Base-by-base conservation (phyloP, 2,888 invertebrate species). In the Brachylomia viminalis region DNA sequence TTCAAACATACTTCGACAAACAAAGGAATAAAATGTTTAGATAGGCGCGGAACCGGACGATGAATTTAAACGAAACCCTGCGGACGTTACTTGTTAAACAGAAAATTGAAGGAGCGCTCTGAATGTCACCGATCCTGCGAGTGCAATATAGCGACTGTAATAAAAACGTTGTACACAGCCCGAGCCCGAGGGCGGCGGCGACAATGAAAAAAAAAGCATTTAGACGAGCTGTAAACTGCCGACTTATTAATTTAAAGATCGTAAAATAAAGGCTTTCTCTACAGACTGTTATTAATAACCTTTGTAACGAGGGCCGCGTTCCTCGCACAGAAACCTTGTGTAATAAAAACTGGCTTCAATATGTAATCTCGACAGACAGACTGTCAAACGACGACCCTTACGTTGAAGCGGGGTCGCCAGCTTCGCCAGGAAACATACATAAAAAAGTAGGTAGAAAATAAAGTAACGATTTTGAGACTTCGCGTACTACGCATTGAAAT, bases 231-330 rank as follows among this genome's bases (percentile, higher is more conserved):
- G 91, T 90, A 89, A 93, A 92, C 90, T 89, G 89, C 82, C 86
- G 85, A 87, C 90, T 92, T 92, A 92, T 94, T 93, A 92, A 93
- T 93, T 92, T 91, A 87, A 90, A 90, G 84, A 88, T 89, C 90
- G 89, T 92, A 91, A 93, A 93, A 91, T 90, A 89, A 90, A 88
- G 86, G 87, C 88, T 83, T 87, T 78, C 72, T 84, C 72, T 78
- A 85, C 81, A 68, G 86, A 85, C 85, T 74, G 73, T 86, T 87
- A 90, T 90, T 92, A 92, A 91, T 90, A 91, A 92, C 90, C 87
- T 89, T 85, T 83, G 90, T 90, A 92, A 93, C 92, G 91, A 90
- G 86, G 83, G 83, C 80, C 70, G 72, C 74, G 77, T 79, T 81
- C 79, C 83, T 83, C 82, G 83, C 74, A 83, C 80, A 88, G 89